phyloP scores from a whole-genome alignment of 2,113 vertebrate genomes.

The Galeopterus variegatus region DNA sequence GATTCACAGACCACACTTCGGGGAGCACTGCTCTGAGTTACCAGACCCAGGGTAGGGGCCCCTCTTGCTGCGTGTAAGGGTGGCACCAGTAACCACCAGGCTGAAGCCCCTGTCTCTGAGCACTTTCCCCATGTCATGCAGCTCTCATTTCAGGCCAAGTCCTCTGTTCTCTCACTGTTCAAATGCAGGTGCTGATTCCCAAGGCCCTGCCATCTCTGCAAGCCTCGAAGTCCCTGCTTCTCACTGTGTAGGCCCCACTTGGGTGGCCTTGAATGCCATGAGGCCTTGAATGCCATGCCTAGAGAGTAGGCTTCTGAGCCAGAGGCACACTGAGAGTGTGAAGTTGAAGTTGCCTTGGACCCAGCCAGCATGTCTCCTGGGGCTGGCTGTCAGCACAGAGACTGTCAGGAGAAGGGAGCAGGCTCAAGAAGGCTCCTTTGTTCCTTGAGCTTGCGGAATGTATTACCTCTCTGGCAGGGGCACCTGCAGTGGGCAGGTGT shows the following conservation, averaged over 20 bases:
- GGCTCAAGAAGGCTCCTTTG: not conserved
- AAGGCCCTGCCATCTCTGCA: no score
- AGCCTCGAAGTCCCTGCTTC: not conserved
- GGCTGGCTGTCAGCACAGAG: not conserved
- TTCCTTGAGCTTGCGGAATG: not conserved
- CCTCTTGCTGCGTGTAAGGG: not conserved
- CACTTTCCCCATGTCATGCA: not conserved
- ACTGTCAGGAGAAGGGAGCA: not conserved
- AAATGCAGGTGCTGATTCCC: not conserved
- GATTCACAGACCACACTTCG: not conserved
- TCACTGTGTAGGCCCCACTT: not conserved
- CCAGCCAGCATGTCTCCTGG: not conserved
- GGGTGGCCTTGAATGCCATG: rapidly evolving
- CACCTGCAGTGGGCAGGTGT: not conserved
- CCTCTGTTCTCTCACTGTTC: not conserved
- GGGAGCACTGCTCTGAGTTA: not conserved
- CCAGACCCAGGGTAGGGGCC: no score
- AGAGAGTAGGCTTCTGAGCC: not conserved
- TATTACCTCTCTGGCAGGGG: not conserved
- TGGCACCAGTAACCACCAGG: not conserved
- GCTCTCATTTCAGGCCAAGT: not conserved
- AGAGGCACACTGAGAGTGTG: not conserved
- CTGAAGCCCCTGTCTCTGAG: not conserved
- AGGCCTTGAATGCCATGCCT: not conserved
- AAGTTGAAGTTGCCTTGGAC: not conserved